Percentiles rank a stretch among this genome's conserved stretches.
These are phyloP conservation scores for Pristionchus arcanus DNA, from an alignment of 2,888 invertebrate genomes.

Conservation along the genomic window DNA sequence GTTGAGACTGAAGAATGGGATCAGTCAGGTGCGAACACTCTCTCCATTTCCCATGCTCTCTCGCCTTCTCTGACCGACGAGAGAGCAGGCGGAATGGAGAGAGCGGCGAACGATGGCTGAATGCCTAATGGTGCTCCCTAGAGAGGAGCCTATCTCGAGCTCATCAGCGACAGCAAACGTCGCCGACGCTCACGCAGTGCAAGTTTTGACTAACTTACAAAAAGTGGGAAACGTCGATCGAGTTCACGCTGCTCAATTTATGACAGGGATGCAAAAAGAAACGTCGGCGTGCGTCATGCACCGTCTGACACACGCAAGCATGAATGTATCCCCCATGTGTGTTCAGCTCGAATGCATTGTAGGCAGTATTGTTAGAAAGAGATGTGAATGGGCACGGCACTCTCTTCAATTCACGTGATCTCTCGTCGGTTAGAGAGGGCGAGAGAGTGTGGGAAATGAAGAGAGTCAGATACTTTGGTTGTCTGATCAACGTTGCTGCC, in stretches of 20 bases:
- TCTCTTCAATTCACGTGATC: not conserved
- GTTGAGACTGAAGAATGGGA: not conserved
- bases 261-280: not conserved
- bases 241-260: not conserved
- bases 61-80: not conserved
- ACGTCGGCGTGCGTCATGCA: conserved; percentile 34
- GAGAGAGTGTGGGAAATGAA: not conserved
- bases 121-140: not conserved
- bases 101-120: not conserved
- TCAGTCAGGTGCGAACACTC: not conserved
- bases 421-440: not conserved
- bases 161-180: conserved; percentile 26
- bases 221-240: conserved; percentile 18
- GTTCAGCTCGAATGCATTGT: conserved; percentile 41
- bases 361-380: conserved; percentile 39
- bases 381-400: conserved; percentile 12
- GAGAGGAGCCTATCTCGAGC: conserved; percentile 5
- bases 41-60: not conserved
- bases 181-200: not conserved
- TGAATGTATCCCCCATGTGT: conserved; percentile 6
- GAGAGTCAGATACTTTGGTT: not conserved
- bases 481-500: conserved; percentile 22
- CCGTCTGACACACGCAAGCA: not conserved
- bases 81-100: not conserved
- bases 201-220: not conserved